Conservation (phyloP, 1,140 invertebrate species). For the Eupristina koningsbergeri region DNA sequence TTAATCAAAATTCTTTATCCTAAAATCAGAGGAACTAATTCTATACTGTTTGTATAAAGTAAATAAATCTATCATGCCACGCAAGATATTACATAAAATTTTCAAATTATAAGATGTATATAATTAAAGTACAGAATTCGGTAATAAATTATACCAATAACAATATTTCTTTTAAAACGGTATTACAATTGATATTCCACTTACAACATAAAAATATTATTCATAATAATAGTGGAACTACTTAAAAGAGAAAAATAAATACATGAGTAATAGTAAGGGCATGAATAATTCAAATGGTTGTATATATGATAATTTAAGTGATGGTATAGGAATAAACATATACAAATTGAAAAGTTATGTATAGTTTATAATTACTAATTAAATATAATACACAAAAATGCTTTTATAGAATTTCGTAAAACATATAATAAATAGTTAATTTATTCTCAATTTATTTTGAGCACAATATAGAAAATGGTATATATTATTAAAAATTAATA, state of each 20-base stretch:
- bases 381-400: no score
- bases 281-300: not conserved
- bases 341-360: not conserved
- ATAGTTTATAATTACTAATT: no score
- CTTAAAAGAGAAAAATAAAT: not conserved
- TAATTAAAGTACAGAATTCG: constrained; percentile 25
- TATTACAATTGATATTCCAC: not conserved
- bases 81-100: constrained; percentile 22
- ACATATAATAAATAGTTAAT: not conserved
- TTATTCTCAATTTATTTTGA: not conserved
- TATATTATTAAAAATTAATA: no score
- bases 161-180: not conserved
- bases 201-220: not conserved
- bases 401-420: no score
- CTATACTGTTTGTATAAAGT: constrained; percentile 43
- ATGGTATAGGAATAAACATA: not conserved
- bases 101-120: not conserved
- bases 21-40: constrained; percentile 42
- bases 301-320: not conserved
- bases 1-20: not conserved
- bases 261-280: not conserved
- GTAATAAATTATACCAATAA: not conserved
- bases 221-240: not conserved
- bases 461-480: no score
- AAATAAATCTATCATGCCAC: constrained; percentile 33